Base-by-base conservation (phyloP, 2,797 vertebrate species). In the Artibeus lituratus region DNA sequence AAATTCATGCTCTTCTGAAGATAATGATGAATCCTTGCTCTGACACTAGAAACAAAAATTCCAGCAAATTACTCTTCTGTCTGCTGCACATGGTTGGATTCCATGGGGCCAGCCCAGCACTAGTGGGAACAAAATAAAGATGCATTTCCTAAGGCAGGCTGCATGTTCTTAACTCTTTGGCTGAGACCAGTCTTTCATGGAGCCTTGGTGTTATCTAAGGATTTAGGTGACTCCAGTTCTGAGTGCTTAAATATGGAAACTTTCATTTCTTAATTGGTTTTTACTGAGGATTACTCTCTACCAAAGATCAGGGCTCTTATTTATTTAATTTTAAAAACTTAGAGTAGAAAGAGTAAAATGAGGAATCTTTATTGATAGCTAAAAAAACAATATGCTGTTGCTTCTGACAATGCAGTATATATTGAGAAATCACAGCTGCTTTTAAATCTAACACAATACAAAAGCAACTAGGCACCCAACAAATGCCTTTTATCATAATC, bases 11-110 rank as follows among this genome's bases (percentile, higher is more conserved):
- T 94, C 2, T 96, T 92, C 82, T 97, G 94, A 88, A 97, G 92
- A 93, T 88, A 77, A 92, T 94, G 91, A 96, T 94, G 96, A 95
- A 94, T 87, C 78, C 88, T 67, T 95, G 49, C 74, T 81, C 74
- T 95, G 97, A 97, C 96, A 97, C 32, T 49, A 88, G 69, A 97
- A 96, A 97, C 77, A 96, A 96, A 97, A 95, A 95, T 95, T 94
- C 88, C 82, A 93, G 80, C 76, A 94, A 72, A 97, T 97, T 96
- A 96, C 44, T 90, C 62, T 74, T 88, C 96, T 93, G 95, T 97
- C 97, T 98, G 86, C 80, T 98, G 97, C 92, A 95, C 96, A 96
- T 97, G 88, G 72, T 92, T 22, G 11, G 39, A 42, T 87, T 97
- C 95, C 93, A 88, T 4, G 2, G 7, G 81, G 24, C 59, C 62